phyloP scores from a whole-genome alignment of 1,140 invertebrate genomes.

The Diplogasteroides magnus region DNA sequence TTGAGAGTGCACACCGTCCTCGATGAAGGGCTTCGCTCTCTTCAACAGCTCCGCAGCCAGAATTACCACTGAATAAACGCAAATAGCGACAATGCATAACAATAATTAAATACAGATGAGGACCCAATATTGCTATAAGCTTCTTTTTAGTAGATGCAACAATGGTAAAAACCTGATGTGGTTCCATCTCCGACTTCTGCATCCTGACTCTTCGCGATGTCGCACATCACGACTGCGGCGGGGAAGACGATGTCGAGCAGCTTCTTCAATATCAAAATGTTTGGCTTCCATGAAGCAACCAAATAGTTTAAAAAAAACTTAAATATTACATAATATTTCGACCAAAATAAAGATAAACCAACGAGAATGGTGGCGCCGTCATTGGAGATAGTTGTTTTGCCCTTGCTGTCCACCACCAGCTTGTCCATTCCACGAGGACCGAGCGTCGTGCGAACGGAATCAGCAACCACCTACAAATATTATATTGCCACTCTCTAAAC shows the following conservation, averaged over 20 bases:
- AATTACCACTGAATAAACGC: conserved; percentile 72
- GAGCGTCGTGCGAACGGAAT: conserved; percentile 89
- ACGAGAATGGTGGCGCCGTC: conserved; percentile 94
- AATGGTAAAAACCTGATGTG: no score
- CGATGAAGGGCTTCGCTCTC: conserved; percentile 86
- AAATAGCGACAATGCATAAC: background rate
- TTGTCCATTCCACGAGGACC: conserved; percentile 99
- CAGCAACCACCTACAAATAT: conserved; percentile 68
- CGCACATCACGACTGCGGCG: conserved; percentile 91
- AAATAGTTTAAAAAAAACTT: background rate
- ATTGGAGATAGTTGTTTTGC: conserved; percentile 92
- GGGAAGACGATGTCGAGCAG: conserved; percentile 93
- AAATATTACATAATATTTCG: background rate
- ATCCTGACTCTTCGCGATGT: conserved; percentile 98
- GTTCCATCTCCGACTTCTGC: conserved; percentile 73
- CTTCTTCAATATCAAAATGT: no score
- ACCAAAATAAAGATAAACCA: no score
- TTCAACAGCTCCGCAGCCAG: conserved; percentile 92
- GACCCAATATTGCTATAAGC: no score
- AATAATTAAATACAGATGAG: no score
- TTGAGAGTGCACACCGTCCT: conserved; percentile 92
- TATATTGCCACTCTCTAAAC: background rate
- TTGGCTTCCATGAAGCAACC: background rate
- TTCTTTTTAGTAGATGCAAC: no score
- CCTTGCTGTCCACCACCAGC: conserved; percentile 79